Evolutionary conservation across 2,888 invertebrate genomes (phyloP).

Genomic region (Drosophila formosana): DNA sequence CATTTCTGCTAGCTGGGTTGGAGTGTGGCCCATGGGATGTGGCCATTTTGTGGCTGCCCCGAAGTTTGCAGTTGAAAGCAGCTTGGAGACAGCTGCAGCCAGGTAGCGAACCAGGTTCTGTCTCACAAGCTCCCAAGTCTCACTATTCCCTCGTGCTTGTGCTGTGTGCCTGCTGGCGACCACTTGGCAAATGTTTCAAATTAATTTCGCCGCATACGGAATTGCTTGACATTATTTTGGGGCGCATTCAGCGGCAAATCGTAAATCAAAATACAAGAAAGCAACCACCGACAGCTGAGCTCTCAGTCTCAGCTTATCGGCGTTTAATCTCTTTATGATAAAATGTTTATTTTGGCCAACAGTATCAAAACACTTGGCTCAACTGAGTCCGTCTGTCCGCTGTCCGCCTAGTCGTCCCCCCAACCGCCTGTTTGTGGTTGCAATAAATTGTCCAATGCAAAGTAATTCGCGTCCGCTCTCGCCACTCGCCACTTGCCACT

Average conservation of each 20-base stretch:
- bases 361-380: constrained; percentile 58
- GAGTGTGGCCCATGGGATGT: constrained; percentile 67
- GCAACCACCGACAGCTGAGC: constrained; percentile 7
- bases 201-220: constrained; percentile 74
- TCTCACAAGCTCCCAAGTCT: constrained; percentile 5
- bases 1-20: constrained; percentile 42
- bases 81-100: constrained; percentile 34
- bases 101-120: constrained; percentile 2
- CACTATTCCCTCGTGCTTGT: constrained; percentile 5
- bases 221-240: constrained; percentile 60
- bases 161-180: constrained; percentile 26
- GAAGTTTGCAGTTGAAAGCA: constrained; percentile 61
- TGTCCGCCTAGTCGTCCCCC: not conserved
- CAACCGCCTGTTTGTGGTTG: constrained; percentile 50
- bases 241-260: constrained; percentile 48
- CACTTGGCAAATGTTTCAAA: constrained; percentile 66
- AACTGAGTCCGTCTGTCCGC: constrained; percentile 14
- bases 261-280: constrained; percentile 62
- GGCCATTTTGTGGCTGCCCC: constrained; percentile 75
- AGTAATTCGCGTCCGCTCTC: constrained; percentile 42
- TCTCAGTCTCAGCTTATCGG: constrained; percentile 60
- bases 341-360: constrained; percentile 77
- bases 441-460: constrained; percentile 71
- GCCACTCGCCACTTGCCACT: constrained; percentile 12
- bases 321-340: constrained; percentile 80